Evolutionary conservation across 1,140 invertebrate species (phyloP).

Genomic region (Monomorium pharaonis): DNA sequence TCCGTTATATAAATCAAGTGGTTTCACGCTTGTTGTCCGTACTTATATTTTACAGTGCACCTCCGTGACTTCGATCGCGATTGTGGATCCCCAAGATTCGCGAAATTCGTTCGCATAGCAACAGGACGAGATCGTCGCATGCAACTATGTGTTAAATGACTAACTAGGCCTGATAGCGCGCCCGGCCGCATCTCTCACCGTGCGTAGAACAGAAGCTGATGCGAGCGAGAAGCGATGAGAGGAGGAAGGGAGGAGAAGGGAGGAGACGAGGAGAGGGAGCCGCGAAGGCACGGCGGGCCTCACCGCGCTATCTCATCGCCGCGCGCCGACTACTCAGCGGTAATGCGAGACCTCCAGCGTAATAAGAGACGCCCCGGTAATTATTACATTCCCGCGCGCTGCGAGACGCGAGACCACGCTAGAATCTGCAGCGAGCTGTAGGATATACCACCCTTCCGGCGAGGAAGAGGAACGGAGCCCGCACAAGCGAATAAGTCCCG

Average conservation of each 20-base stretch:
- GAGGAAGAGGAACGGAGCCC: not conserved
- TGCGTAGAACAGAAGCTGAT: conserved; percentile 29
- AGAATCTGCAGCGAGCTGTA: conserved; percentile 40
- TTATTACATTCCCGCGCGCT: conserved; percentile 77
- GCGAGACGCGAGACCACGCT: conserved; percentile 57
- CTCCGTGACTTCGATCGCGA: not conserved
- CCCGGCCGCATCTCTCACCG: not conserved
- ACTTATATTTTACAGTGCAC: not conserved
- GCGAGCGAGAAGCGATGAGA: conserved; percentile 33
- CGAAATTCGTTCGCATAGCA: not conserved
- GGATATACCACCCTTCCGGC: not conserved
- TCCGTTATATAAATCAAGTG: not conserved
- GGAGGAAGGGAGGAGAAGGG: not conserved
- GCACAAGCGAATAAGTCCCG: not conserved
- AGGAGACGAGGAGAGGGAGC: not conserved
- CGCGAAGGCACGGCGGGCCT: not conserved
- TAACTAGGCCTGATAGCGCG: conserved; percentile 45
- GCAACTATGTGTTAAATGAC: conserved; percentile 56
- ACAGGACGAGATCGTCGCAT: not conserved
- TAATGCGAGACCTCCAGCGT: conserved; percentile 79
- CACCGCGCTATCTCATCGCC: conserved; percentile 63
- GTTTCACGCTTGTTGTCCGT: not conserved
- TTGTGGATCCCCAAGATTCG: not conserved
- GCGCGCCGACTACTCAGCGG: conserved; percentile 76
- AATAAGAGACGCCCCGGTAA: conserved; percentile 80